Evolutionary conservation across 2,113 vertebrate species (phyloP), one percentile per base, ranked within the genome.

Genomic region (Cottus gobio): DNA sequence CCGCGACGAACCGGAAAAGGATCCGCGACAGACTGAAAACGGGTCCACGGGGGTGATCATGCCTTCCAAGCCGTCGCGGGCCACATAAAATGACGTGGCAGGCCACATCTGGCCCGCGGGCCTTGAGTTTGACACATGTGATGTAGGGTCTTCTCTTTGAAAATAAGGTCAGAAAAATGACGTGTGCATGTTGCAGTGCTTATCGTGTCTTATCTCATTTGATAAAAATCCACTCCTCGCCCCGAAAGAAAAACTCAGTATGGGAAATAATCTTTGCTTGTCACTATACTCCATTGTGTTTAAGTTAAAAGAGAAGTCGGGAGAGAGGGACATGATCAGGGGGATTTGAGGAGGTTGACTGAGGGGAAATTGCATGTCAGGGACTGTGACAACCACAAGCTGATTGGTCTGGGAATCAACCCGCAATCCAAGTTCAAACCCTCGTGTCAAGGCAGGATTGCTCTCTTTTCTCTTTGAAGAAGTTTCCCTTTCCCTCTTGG

Each of bases 371-470:
- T 90, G 82, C 81, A 90, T 87, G 88, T 93, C 78, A 88, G 84
- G 77, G 87, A 89, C 82, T 89, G 85, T 85, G 78, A 89, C 93
- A 93, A 91, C 92, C 91, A 85, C 92, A 87, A 82, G 63, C 80
- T 93, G 93, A 95, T 93, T 94, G 86, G 89, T 85, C 85, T 90
- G 91, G 83, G 92, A 93, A 91, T 89, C 90, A 89, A 89, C 84
- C 88, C 81, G 72, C 87, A 90, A 90, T 90, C 89, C 83, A 80
- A 93, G 88, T 89, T 91, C 87, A 90, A 89, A 91, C 85, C 91
- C 76, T 78, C 76, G 74, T 89, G 90, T 86, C 70, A 64, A 86
- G 61, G 80, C 34, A 18, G 70, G 69, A 83, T 71, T 36, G 52
- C 75, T 71, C 79, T 80, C 76, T 85, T 44, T 67, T 71, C 70